A percentile compares a stretch with the other conserved stretches of the same genome.
Evolutionary conservation across 2,797 vertebrate genomes (phyloP).

Genomic region (Squalus acanthias): DNA sequence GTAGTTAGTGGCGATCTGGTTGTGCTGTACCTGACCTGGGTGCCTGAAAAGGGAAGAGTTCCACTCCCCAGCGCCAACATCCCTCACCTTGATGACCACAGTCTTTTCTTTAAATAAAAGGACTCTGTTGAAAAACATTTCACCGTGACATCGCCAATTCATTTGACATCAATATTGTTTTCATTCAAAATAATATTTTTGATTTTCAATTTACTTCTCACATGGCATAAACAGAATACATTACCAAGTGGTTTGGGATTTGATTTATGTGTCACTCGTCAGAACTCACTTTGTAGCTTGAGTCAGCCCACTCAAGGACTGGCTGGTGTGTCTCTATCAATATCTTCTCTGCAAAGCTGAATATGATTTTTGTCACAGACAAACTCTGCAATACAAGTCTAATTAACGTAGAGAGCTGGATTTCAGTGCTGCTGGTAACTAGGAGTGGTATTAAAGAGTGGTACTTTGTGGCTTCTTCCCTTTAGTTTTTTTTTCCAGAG

Average conservation of each 20-base stretch:
- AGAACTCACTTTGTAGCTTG: neutral
- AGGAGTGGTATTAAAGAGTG: neutral
- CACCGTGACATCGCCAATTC: neutral
- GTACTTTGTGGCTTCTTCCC: neutral
- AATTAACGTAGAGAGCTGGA: neutral
- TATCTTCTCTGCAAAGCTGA: neutral
- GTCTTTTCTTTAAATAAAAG: no score
- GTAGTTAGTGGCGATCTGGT: neutral
- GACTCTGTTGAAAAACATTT: neutral
- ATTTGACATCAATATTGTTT: slow-evolving; percentile 2
- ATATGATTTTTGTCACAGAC: neutral
- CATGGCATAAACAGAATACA: neutral
- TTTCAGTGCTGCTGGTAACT: neutral
- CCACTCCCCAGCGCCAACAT: neutral
- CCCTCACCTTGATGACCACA: neutral
- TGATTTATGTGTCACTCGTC: neutral
- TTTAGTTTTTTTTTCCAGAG: neutral
- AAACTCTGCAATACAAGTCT: no score
- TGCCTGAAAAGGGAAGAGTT: neutral
- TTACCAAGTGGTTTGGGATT: neutral
- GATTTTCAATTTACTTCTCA: neutral
- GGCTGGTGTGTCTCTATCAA: neutral
- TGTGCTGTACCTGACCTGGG: neutral
- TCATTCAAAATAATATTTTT: neutral
- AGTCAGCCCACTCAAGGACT: neutral